Evolutionary conservation across 2,113 vertebrate genomes (phyloP).

Genomic region (Boulengeromyrus knoepffleri): DNA sequence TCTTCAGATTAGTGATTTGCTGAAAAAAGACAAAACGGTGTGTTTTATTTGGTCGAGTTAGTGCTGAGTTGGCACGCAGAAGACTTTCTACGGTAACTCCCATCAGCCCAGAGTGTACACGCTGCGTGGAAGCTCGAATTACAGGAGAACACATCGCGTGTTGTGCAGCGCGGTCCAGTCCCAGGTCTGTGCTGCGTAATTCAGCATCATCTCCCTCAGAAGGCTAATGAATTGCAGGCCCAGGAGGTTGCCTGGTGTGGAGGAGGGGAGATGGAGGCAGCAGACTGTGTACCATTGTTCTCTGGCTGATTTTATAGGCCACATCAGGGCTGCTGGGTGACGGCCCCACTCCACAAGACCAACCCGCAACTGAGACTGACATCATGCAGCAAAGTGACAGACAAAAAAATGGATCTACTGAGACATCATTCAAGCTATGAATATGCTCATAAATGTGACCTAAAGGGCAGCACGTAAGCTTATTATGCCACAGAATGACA

Average conservation of each 20-base stretch:
- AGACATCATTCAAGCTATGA: neutral
- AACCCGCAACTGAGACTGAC: neutral
- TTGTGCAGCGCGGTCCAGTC: neutral
- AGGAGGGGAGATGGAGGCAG: neutral
- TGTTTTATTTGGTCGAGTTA: neutral
- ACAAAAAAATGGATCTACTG: neutral
- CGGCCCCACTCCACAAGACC: conserved; percentile 13
- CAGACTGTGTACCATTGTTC: conserved; percentile 61
- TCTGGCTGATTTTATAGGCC: conserved; percentile 40
- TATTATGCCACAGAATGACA: neutral
- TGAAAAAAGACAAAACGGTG: conserved; percentile 38
- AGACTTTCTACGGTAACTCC: neutral
- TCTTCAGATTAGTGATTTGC: conserved; percentile 95
- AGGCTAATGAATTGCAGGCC: conserved; percentile 6
- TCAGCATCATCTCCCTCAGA: conserved; percentile 16
- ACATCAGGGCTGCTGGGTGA: conserved; percentile 54
- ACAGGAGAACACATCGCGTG: neutral
- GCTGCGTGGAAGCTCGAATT: neutral
- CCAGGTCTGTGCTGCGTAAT: neutral
- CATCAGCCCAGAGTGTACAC: neutral
- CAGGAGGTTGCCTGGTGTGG: conserved; percentile 21
- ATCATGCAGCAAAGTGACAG: conserved; percentile 29
- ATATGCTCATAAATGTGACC: neutral
- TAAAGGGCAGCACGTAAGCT: neutral
- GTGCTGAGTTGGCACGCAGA: neutral